Base-by-base conservation (phyloP, 2,797 vertebrate genomes). In the Erethizon dorsatum region DNA sequence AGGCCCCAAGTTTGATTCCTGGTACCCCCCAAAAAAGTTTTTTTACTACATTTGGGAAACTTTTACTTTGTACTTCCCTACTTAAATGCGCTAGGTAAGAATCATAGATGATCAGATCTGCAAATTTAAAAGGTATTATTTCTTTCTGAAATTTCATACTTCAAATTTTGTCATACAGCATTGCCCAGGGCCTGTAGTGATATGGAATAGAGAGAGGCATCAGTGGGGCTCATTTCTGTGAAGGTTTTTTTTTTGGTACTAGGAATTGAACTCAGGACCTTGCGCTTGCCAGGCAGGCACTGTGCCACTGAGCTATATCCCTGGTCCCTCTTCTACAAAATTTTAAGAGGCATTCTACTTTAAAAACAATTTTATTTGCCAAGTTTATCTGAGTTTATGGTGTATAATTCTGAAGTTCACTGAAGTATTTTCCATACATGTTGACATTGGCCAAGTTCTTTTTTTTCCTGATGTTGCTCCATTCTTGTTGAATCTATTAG, bases 371-470 rank as follows among this genome's bases (percentile, higher is more conserved):
- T 5, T 61, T 28, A 45, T 41, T 31, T n/a, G 67, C 31, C 33
- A 6, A 9, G 56, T 33, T 78, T 78, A 22, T 28, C 82, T 2
- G 41, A 41, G 26, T 14, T 28, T 18, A 18, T 11, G 65, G 22
- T 6, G 9, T 20, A 7, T 2, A 3, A 1, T 6, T 10, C 12
- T 20, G 24, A 83, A 28, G 37, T 90, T 31, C 37, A 77, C 1
- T 26, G 4, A 12, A 13, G 61, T 26, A 17, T 54, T 31, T 24
- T 73, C 28, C 52, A 0, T 79, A 2, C 5, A 11, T 11, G 2
- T 24, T 11, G 57, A 88, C n/a, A 9, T 2, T 33, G 47, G 45
- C 22, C 1, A 0, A 6, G 22, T 54, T 3, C 0, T 12, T 10
- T 52, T 65, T 28, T 33, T 56, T 33, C 45, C 33, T n/a, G 41